Percentiles rank a stretch among this genome's conserved stretches.
phyloP scores from a whole-genome alignment of 2,888 invertebrate genomes.

The Caenorhabditis sp. region DNA sequence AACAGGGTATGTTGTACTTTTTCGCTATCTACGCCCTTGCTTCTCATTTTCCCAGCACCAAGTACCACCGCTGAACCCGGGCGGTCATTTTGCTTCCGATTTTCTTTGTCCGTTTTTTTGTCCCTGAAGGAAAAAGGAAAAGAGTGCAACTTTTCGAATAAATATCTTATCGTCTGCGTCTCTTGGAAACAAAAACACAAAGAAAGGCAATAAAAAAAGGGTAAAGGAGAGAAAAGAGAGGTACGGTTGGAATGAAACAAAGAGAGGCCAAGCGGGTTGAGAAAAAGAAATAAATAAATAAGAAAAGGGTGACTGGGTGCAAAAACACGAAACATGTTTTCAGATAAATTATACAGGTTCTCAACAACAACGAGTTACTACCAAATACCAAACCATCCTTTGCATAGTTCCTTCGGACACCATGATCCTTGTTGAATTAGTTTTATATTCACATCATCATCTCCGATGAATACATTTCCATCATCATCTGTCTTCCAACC shows the following conservation, averaged over 20 bases:
- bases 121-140: not conserved
- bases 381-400: constrained; percentile 41
- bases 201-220: not conserved
- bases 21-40: no score
- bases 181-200: constrained; percentile 2
- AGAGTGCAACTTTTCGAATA: not conserved
- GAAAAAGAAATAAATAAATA: not conserved
- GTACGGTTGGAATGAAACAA: not conserved
- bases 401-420: constrained; percentile 33
- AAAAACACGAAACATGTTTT: not conserved
- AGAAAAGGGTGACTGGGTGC: not conserved
- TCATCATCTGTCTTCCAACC: constrained; percentile 40
- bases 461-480: constrained; percentile 40
- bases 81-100: not conserved
- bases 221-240: not conserved
- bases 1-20: no score
- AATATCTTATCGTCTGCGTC: not conserved
- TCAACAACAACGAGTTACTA: no score
- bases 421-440: constrained; percentile 32
- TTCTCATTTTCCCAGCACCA: no score
- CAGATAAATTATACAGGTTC: no score
- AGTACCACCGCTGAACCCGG: not conserved
- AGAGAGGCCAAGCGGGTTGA: not conserved
- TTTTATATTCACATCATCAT: constrained; percentile 32
- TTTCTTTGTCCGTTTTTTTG: not conserved